phyloP scores from a whole-genome alignment of 2,888 invertebrate species.

The Yponomeuta evonymella region DNA sequence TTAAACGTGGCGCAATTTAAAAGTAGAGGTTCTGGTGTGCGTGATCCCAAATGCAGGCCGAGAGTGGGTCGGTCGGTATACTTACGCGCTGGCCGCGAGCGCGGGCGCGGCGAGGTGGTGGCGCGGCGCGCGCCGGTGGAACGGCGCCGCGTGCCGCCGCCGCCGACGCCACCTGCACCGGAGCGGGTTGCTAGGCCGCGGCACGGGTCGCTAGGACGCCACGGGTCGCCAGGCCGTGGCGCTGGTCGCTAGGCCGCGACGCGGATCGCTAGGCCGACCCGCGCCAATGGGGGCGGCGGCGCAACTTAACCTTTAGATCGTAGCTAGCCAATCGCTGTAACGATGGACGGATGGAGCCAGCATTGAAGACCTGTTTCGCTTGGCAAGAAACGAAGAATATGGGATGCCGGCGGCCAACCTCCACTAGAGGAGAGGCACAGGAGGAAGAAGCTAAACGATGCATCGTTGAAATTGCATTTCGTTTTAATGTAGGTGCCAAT shows the following conservation, averaged over 20 bases:
- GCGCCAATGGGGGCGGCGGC: too few relatives aligned
- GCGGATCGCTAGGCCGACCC: background rate
- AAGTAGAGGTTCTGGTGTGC: background rate
- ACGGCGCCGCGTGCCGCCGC: slow-evolving; percentile 72
- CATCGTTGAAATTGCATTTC: too few relatives aligned
- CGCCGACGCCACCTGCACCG: slow-evolving; percentile 67
- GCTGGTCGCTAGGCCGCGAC: slow-evolving; percentile 21
- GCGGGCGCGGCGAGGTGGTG: slow-evolving; percentile 57
- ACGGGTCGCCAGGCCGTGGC: slow-evolving; percentile 29
- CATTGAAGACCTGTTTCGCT: too few relatives aligned
- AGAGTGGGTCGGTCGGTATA: slow-evolving; percentile 30
- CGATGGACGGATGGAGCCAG: too few relatives aligned
- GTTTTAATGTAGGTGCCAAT: too few relatives aligned
- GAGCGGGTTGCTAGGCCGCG: slow-evolving; percentile 32
- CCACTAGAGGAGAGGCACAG: too few relatives aligned
- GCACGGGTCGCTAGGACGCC: background rate
- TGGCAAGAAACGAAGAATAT: too few relatives aligned
- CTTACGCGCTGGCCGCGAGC: slow-evolving; percentile 58
- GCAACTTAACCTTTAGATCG: too few relatives aligned
- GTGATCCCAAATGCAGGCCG: background rate
- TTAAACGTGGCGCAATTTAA: too few relatives aligned
- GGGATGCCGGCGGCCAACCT: too few relatives aligned
- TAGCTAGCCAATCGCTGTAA: too few relatives aligned
- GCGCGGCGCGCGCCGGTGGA: slow-evolving; percentile 74
- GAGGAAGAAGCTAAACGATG: too few relatives aligned